These are phyloP conservation scores for Peucedramus taeniatus DNA, from an alignment of 2,113 vertebrate genomes.

Conservation along the genomic window DNA sequence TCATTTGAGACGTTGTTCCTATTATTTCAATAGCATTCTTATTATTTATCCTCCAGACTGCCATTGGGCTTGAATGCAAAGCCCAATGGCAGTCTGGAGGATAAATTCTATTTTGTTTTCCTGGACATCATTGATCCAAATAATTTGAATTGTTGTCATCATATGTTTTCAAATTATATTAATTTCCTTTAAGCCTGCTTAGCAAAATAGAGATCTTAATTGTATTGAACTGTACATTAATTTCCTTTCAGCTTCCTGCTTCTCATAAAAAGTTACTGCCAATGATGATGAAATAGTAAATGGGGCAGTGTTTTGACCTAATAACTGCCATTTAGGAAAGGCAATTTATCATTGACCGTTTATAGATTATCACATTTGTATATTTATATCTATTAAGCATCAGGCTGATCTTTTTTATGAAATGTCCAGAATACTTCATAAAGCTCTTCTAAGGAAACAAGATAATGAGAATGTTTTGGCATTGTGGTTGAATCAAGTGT, in stretches of 20 bases:
- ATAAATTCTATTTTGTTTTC: not conserved
- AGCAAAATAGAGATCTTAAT: not conserved
- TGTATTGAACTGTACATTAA: not conserved
- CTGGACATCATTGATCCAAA: not conserved
- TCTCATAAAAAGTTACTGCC: not conserved
- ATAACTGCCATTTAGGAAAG: not conserved
- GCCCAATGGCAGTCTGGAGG: no score
- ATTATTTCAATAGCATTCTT: conserved; percentile 16
- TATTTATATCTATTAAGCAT: not conserved
- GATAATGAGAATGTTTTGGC: not conserved
- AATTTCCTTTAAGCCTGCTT: not conserved
- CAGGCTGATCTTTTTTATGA: not conserved
- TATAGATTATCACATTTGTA: not conserved
- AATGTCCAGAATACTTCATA: not conserved
- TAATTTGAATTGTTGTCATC: not conserved
- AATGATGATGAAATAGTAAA: not conserved
- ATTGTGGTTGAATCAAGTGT: not conserved
- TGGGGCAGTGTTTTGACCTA: not conserved
- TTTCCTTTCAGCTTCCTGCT: not conserved
- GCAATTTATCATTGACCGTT: not conserved
- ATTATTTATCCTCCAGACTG: not conserved
- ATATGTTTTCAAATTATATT: not conserved
- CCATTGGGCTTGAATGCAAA: not conserved
- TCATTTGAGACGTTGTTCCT: conserved; percentile 14
- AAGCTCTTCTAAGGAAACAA: not conserved